Base-by-base conservation (phyloP, 1,140 invertebrate genomes). In the Drosophila albomicans region DNA sequence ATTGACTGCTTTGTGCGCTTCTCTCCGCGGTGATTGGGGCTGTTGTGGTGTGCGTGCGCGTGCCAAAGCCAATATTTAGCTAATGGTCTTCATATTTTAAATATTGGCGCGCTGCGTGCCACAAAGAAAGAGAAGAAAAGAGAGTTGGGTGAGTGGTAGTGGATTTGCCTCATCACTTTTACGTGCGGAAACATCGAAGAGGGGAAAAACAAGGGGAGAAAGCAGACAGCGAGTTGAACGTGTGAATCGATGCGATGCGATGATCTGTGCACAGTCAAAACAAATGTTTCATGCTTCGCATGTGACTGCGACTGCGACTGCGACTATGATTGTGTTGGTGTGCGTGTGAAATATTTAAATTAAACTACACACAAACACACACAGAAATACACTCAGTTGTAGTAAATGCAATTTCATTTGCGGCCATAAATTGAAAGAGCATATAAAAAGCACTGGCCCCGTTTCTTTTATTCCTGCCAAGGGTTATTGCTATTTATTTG, bases 81-180 rank as follows among this genome's bases (percentile, higher is more conserved):
- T 88, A 88, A 88, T 88, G 84, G 84, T 88, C 84, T 88, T 88
- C 85, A 88, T 88, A 89, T 88, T 88, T 88, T 88, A 88, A 88
- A 88, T 89, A 88, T 88, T 88, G 84, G 69, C 57, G 61, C 43
- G 63, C 56, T 67, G 70, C 63, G 70, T 73, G 62, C 63, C 32
- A 10, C 35, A 49, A n/a, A 30, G 25, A n/a, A 45, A 45, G 10
- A 30, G 49, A 15, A 11, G 25, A 1, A 10, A 25, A 28, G 70
- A 7, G 46, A 48, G 52, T n/a, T 3, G 13, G 4, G 35, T 30
- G 7, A 35, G 20, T 4, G 28, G 1, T 16, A 16, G 46, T 35
- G 28, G 25, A 30, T 62, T 46, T 62, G 32, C 16, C 15, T 20
- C 15, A 15, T 20, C 15, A 15, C 13, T 11, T 57, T 20, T 11